Percentiles rank a stretch among this genome's conserved stretches.
These are phyloP conservation scores for Ciconia maguari DNA, from an alignment of 2,113 vertebrate species.

Conservation along the genomic window DNA sequence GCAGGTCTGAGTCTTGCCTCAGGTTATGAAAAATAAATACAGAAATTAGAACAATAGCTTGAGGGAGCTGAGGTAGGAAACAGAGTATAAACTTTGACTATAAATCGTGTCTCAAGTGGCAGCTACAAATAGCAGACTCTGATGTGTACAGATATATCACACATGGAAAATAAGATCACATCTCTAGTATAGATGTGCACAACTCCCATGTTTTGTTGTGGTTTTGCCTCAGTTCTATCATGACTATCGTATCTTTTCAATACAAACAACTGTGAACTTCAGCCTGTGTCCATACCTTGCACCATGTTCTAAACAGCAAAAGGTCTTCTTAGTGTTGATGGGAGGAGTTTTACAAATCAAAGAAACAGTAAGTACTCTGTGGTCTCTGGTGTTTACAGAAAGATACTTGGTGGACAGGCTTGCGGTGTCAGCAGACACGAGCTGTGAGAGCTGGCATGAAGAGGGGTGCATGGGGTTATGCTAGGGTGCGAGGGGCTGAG, in stretches of 20 bases:
- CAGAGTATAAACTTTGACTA: not conserved
- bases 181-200: not conserved
- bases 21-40: not conserved
- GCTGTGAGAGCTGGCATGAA: fast-evolving
- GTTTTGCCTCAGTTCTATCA: not conserved
- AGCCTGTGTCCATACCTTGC: not conserved
- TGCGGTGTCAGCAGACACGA: not conserved
- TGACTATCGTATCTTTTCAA: not conserved
- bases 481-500: not conserved
- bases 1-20: not conserved
- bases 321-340: not conserved
- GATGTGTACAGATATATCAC: not conserved
- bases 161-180: not conserved
- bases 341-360: not conserved
- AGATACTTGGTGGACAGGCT: not conserved
- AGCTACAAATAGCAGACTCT: not conserved
- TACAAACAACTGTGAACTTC: not conserved
- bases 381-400: not conserved
- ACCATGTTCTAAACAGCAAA: not conserved
- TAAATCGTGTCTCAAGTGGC: not conserved
- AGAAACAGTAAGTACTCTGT: fast-evolving
- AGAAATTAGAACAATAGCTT: not conserved
- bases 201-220: not conserved
- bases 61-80: not conserved
- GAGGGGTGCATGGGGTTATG: not conserved